A percentile compares a stretch with the other conserved stretches of the same genome.
phyloP scores from a whole-genome alignment of 2,113 vertebrate species.

The Argyrosomus japonicus region DNA sequence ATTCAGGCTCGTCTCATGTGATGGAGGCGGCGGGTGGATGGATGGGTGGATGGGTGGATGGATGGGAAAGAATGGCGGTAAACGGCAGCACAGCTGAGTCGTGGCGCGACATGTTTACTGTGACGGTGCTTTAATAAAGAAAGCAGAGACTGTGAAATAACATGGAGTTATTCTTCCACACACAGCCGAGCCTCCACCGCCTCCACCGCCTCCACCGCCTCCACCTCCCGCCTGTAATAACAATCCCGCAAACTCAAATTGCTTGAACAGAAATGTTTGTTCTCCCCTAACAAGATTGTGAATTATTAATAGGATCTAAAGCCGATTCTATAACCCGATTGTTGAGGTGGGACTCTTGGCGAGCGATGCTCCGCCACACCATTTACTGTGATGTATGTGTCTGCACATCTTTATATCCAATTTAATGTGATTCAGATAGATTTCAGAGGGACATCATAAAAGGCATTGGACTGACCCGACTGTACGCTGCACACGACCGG shows the following conservation, averaged over 20 bases:
- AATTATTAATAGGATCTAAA: constrained; percentile 88
- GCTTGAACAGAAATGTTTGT: constrained; percentile 88
- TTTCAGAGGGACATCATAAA: constrained; percentile 87
- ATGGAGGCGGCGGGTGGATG: not conserved
- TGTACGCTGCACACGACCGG: constrained; percentile 62
- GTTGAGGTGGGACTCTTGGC: constrained; percentile 86
- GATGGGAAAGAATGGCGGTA: not conserved
- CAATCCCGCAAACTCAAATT: constrained; percentile 82
- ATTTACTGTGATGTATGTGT: constrained; percentile 88
- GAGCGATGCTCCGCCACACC: constrained; percentile 79
- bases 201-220: constrained; percentile 40
- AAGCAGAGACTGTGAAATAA: constrained; percentile 85
- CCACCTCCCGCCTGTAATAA: constrained; percentile 71
- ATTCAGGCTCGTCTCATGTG: not conserved
- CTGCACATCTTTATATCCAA: constrained; percentile 87
- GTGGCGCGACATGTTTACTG: constrained; percentile 77
- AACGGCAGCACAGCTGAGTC: constrained; percentile 45
- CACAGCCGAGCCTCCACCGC: constrained; percentile 66
- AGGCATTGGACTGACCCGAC: constrained; percentile 79
- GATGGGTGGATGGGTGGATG: too few species aligned
- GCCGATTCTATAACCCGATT: constrained; percentile 85
- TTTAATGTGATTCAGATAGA: constrained; percentile 87
- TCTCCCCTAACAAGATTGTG: constrained; percentile 87
- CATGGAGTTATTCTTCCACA: constrained; percentile 79
- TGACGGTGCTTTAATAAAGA: constrained; percentile 86